phyloP scores from a whole-genome alignment of 2,113 vertebrate genomes.

The Propithecus coquereli region DNA sequence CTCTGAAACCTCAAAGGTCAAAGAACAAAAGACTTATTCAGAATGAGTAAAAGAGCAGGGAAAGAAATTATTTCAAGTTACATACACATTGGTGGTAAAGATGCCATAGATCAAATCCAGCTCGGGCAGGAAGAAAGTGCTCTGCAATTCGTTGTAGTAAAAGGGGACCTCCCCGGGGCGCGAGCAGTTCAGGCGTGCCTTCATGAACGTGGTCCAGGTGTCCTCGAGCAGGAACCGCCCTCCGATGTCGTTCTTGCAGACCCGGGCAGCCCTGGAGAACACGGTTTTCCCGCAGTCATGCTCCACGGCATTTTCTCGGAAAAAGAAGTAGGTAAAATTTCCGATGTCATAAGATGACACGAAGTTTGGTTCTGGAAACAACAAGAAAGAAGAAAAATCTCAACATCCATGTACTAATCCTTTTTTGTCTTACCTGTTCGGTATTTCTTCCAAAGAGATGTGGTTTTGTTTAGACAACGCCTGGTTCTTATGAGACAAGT shows the following conservation, averaged over 20 bases:
- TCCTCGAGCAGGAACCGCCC: slow-evolving; percentile 97
- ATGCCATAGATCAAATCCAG: slow-evolving; percentile 96
- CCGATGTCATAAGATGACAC: slow-evolving; percentile 97
- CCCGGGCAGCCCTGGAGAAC: slow-evolving; percentile 93
- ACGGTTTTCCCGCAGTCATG: slow-evolving; percentile 96
- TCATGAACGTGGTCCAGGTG: slow-evolving; percentile 99
- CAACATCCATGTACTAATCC: fast-evolving
- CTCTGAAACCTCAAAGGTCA: neutral
- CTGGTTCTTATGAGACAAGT: neutral
- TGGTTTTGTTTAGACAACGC: neutral
- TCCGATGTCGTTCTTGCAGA: slow-evolving; percentile 97
- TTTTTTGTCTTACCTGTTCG: neutral
- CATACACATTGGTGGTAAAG: slow-evolving; percentile 98
- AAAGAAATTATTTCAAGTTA: slow-evolving; percentile 49
- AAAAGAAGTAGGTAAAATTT: slow-evolving; percentile 98
- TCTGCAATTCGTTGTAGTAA: slow-evolving; percentile 96
- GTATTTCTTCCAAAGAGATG: neutral
- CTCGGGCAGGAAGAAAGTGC: slow-evolving; percentile 95
- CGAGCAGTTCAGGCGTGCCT: slow-evolving; percentile 96
- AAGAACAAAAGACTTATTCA: neutral
- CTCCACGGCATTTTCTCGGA: slow-evolving; percentile 96
- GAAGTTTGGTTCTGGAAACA: slow-evolving; percentile 93
- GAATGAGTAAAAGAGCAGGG: neutral
- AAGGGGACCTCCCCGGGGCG: slow-evolving; percentile 96
- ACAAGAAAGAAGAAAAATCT: neutral